These are phyloP conservation scores for Ciconia boyciana DNA, from an alignment of 2,113 vertebrate genomes.

Conservation along the genomic window DNA sequence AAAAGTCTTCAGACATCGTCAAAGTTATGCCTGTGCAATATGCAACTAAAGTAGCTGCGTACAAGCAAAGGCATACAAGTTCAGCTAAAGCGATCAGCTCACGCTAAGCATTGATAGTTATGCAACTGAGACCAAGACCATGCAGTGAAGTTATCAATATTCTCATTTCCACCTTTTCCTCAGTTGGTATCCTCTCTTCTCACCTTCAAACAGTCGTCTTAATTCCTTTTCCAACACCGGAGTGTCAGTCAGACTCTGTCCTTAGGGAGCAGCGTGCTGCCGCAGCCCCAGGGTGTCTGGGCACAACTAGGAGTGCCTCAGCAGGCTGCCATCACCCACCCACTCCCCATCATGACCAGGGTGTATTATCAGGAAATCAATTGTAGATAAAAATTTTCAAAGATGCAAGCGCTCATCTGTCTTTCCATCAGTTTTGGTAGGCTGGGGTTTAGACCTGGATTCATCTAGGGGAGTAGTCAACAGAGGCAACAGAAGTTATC, in stretches of 20 bases:
- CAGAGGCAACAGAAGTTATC: not conserved
- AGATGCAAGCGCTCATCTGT: not conserved
- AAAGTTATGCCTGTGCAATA: not conserved
- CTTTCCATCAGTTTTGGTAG: not conserved
- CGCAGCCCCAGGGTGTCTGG: not conserved
- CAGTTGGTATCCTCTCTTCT: not conserved
- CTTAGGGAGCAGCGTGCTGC: not conserved
- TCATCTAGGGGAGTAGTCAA: not conserved
- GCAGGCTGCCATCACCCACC: not conserved
- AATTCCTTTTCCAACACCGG: not conserved
- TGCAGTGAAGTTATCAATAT: not conserved
- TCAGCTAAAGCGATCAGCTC: not conserved
- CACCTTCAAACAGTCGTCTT: not conserved
- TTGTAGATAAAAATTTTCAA: not conserved
- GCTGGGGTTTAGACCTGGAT: not conserved
- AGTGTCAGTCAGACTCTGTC: not conserved
- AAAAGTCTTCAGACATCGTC: not conserved
- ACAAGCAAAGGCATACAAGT: not conserved
- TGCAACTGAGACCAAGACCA: not conserved
- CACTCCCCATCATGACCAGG: not conserved
- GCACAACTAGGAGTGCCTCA: not conserved
- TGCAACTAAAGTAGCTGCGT: not conserved
- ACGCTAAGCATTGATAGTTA: not conserved
- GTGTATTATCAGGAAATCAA: not conserved
- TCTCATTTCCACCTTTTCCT: not conserved